Evolutionary conservation across 23 tunicate genomes (phyloP).

Genomic region (Corella eumyota): DNA sequence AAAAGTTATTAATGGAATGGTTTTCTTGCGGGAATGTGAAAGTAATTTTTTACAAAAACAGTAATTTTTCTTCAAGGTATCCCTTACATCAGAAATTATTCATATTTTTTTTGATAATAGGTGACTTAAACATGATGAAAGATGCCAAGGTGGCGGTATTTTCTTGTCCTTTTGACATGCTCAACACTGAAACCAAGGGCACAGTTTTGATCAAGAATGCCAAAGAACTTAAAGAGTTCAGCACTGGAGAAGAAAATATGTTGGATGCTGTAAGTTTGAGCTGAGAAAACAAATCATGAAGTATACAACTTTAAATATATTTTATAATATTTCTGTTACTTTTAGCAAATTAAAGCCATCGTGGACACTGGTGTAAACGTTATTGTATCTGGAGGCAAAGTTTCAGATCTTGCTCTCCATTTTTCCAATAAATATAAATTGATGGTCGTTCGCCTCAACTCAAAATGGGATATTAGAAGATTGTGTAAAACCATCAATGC

Average conservation of each 20-base stretch:
- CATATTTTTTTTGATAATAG: conserved; percentile 6
- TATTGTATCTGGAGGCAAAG: conserved; percentile 93
- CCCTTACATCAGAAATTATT: background rate
- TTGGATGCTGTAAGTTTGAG: conserved; percentile 48
- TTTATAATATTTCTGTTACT: no score
- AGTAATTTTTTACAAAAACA: conserved; percentile 21
- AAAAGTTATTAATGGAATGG: conserved; percentile 78
- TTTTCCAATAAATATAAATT: conserved; percentile 90
- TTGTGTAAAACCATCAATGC: conserved; percentile 79
- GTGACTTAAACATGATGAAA: conserved; percentile 52
- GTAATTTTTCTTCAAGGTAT: background rate
- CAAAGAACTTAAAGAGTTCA: conserved; percentile 72
- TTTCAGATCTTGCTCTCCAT: conserved; percentile 91
- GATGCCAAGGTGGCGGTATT: conserved; percentile 79
- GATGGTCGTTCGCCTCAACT: conserved; percentile 81
- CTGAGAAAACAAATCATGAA: no score
- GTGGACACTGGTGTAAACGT: conserved; percentile 81
- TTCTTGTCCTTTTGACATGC: conserved; percentile 95
- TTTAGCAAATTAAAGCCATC: conserved; percentile 80
- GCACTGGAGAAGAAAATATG: conserved; percentile 84
- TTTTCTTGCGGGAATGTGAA: conserved; percentile 82
- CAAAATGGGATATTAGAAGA: conserved; percentile 86
- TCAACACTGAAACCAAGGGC: conserved; percentile 98
- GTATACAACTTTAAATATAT: no score
- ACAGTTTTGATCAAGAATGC: conserved; percentile 94